Evolutionary conservation across 2,888 invertebrate genomes (phyloP), one percentile per base, ranked within the genome.

Genomic region (Colostygia pectinataria): DNA sequence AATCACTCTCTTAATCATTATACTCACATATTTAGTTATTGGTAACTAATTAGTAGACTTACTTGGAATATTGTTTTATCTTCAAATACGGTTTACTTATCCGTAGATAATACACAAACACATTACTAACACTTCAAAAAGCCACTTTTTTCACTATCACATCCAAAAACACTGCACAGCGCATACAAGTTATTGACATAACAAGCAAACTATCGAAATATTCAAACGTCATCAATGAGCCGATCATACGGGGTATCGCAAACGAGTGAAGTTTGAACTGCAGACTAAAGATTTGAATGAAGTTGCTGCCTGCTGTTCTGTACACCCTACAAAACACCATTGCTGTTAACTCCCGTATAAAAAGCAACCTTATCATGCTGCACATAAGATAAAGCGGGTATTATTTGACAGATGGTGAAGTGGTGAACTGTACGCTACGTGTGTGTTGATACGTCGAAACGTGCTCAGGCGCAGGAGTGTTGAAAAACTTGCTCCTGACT

Each of bases 181-280:
- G 5, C 15, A 15, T n/a, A 66, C 59, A 65, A 57, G 63, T 59
- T 85, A 86, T 87, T 83, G 83, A 86, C 83, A 82, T 80, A 87
- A 85, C 86, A 83, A 46, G 46, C 27, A 9, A 79, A 71, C 71
- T 70, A 79, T 18, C 15, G 15, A 31, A 18, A 18, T 15, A 18
- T 20, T 33, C 5, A 9, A 77, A 85, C 85, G 86, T 88, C 85
- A 85, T 74, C 75, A 75, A 75, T 68, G 68, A 61, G 62, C 74
- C 72, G 81, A 83, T 83, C 80, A 78, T 77, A 72, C 80, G 74
- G 74, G 74, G 74, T 68, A 68, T 70, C 61, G 58, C 64, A 75
- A 71, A 72, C 66, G 73, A 77, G 79, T 83, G 83, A 84, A 87
- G 83, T 88, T 78, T 66, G 61, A 63, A 62, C 63, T 25, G 33